These are phyloP conservation scores for Mythimna vitellina DNA, from an alignment of 2,888 invertebrate genomes.

Conservation along the genomic window DNA sequence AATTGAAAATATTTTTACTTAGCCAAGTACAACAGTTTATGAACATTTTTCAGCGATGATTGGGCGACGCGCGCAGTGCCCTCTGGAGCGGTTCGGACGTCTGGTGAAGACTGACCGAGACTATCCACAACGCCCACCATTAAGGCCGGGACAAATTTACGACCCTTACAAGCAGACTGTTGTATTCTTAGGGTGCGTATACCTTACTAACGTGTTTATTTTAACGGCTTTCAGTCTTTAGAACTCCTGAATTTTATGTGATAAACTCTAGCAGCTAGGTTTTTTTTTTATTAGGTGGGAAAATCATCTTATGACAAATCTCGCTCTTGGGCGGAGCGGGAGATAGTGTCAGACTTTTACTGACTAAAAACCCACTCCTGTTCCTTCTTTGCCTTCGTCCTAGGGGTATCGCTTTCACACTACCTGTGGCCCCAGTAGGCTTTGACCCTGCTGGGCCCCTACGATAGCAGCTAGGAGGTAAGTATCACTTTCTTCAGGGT, in stretches of 20 bases:
- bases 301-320: no score
- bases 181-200: constrained; percentile 83
- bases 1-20: constrained; percentile 33
- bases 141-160: constrained; percentile 82
- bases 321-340: no score
- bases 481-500: neutral
- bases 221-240: constrained; percentile 22
- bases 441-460: no score
- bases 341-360: no score
- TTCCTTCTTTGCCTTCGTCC: no score
- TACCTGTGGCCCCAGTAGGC: no score
- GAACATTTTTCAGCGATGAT: constrained; percentile 76
- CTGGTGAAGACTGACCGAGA: constrained; percentile 81
- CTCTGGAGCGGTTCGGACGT: constrained; percentile 82
- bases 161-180: constrained; percentile 87
- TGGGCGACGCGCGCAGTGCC: constrained; percentile 81
- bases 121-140: constrained; percentile 81
- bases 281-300: no score
- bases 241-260: constrained; percentile 17
- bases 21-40: constrained; percentile 28
- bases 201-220: constrained; percentile 9
- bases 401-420: no score
- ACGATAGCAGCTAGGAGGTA: neutral
- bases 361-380: no score
- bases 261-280: neutral